Conservation (phyloP, 2,113 vertebrate genomes). For the Oreochromis niloticus region DNA sequence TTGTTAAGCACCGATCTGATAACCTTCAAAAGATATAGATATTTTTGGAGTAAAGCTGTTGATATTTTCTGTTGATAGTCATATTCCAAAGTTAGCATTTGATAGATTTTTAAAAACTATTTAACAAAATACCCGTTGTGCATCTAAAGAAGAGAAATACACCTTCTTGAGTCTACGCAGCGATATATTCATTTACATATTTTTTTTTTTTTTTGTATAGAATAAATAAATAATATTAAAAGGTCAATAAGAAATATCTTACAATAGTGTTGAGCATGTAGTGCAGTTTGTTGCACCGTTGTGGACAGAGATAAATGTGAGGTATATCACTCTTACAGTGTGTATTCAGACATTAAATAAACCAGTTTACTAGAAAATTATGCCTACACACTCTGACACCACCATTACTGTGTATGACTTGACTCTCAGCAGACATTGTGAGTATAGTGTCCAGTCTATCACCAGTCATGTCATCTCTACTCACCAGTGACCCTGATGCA, state of each 20-base stretch:
- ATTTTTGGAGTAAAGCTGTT: background rate
- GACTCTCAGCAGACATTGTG: background rate
- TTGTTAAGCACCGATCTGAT: constrained; percentile 27
- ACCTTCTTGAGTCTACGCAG: background rate
- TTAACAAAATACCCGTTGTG: background rate
- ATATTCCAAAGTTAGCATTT: background rate
- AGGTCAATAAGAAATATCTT: background rate
- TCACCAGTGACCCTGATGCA: background rate
- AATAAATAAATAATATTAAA: background rate
- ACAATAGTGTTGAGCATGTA: background rate
- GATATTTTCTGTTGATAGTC: background rate
- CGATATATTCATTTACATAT: background rate
- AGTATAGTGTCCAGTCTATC: background rate
- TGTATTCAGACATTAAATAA: background rate
- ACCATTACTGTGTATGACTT: background rate
- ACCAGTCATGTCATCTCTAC: background rate
- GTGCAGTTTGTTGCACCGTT: background rate
- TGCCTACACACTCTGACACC: background rate
- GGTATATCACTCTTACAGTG: background rate
- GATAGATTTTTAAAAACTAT: background rate
- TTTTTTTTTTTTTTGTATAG: background rate
- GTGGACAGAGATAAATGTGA: background rate
- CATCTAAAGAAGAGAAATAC: background rate
- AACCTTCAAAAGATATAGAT: background rate
- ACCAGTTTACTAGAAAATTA: background rate